Evolutionary conservation across 2,113 vertebrate genomes (phyloP), one percentile per base, ranked within the genome.

Genomic region (Halcyon senegalensis): DNA sequence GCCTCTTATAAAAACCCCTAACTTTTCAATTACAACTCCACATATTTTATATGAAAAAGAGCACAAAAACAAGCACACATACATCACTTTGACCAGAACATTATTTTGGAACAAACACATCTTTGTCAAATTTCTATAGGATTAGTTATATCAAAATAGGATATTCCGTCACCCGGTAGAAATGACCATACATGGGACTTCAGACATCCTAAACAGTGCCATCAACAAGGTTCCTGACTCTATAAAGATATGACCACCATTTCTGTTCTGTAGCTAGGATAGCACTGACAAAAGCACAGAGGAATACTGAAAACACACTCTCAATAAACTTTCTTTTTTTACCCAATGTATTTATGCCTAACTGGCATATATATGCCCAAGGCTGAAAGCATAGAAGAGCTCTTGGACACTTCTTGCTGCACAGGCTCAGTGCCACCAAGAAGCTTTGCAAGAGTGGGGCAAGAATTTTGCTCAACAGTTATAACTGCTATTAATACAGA

Each of bases 301-400:
- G 13, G 17, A 56, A 8, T n/a, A 68, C 2, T 2, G 17, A 63
- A 75, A 73, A 13, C 16, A 84, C 31, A 59, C 4, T 83, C 28
- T 31, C 2, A 37, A 31, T 15, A 55, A 24, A 6, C 58, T 43
- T 14, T 18, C 6, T 27, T n/a, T 30, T 73, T 68, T 67, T 10
- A 18, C 10, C 76, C 39, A 9, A 28, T 13, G 20, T 43, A 51
- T 23, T 72, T 73, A 50, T 58, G 37, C 27, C 20, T 68, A 76
- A 77, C 44, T 33, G n/a, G 30, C 17, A 39, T 4, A 23, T 4
- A 23, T 8, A 39, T 2, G 5, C 17, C 31, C 37, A 0, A 0
- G 58, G 50, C 13, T 55, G 75, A 75, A 44, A 46, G 24, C 16
- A 7, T 0, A 31, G 51, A 68, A 46, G 20, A 82, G 20, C 27